Base-by-base conservation (phyloP, 2,113 vertebrate species). In the Elachura formosa region DNA sequence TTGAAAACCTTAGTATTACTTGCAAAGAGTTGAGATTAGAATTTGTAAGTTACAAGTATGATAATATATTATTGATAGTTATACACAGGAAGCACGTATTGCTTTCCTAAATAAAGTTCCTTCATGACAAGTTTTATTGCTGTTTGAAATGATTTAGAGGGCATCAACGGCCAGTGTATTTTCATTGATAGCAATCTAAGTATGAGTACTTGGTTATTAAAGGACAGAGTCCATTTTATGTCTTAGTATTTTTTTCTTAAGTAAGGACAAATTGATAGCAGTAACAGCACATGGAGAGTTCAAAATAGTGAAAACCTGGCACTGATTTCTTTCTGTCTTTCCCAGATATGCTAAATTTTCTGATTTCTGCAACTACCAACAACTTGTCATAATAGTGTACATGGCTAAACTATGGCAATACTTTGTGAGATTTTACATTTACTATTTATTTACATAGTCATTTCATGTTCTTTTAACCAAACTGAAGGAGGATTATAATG, bases 11-110 rank as follows among this genome's bases (percentile, higher is more conserved):
- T 15, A 74, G 77, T 56, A 80, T 77, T 96, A 51, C 40, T 92
- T 96, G 62, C 76, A 83, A 84, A 64, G 58, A 63, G 63, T 68
- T 93, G 89, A 84, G 72, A 96, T 96, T 93, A 69, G 91, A 88
- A 88, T 91, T 94, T 92, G 49, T 45, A 69, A 76, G 28, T 88
- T 90, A 62, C 25, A 52, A 89, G 36, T 72, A 48, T 52, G 25
- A 14, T 83, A 54, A 84, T 17, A 12, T 46, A 46, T 83, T 31
- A 56, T 26, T 80, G 72, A 68, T 62, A 77, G 20, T 75, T 83
- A 86, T 24, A 41, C 5, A 11, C 14, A 58, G 29, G 40, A 87
- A 71, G 20, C 18, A n/a, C n/a, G n/a, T 87, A 91, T 77, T 92
- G 34, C 43, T 84, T 69, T 18, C 15, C 15, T n/a, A 72, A 72